These are phyloP conservation scores for Pangasius djambal DNA, from an alignment of 2,797 vertebrate species.

Conservation along the genomic window DNA sequence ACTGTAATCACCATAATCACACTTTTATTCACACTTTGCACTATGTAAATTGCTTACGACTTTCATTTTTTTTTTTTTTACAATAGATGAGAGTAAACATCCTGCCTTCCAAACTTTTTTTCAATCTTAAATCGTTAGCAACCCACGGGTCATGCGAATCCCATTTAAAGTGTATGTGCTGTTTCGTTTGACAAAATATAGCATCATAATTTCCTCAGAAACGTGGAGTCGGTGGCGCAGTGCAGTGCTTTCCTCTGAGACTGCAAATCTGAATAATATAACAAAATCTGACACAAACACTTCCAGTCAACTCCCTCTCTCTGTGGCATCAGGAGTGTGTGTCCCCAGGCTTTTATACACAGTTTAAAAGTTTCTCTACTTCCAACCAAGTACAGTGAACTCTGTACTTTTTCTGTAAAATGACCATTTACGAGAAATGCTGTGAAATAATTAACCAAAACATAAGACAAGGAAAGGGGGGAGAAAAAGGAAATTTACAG, in stretches of 20 bases:
- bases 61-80: background rate
- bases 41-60: background rate
- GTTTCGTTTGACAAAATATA: background rate
- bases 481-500: background rate
- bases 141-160: background rate
- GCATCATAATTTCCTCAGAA: background rate
- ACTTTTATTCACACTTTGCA: background rate
- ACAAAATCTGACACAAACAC: background rate
- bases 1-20: background rate
- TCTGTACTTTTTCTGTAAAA: too few species aligned
- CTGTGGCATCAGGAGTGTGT: background rate
- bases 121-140: background rate
- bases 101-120: background rate
- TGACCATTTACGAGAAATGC: background rate
- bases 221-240: background rate
- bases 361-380: background rate
- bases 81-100: background rate
- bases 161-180: background rate
- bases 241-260: background rate
- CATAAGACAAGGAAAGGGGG: background rate
- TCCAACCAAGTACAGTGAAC: too few species aligned
- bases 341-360: background rate
- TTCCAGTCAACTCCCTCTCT: background rate
- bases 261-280: background rate
- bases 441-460: background rate